phyloP scores from a whole-genome alignment of 2,113 vertebrate species.

The Piaya cayana region DNA sequence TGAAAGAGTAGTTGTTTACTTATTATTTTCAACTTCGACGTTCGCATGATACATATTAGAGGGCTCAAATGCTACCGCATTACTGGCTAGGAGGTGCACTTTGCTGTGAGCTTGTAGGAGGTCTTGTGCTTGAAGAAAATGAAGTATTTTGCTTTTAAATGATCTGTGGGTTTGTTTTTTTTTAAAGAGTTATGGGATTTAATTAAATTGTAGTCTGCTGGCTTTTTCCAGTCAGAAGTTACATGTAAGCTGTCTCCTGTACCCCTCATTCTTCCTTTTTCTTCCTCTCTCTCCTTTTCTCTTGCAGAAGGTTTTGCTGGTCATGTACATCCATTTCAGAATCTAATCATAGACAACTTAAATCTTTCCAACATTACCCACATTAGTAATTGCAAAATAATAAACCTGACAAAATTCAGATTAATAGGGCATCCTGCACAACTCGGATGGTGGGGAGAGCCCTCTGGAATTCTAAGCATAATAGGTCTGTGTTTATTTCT shows the following conservation, averaged over 20 bases:
- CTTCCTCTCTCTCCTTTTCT: neutral
- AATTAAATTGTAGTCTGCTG: conserved; percentile 1
- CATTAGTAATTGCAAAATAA: conserved; percentile 71
- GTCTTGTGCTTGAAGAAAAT: conserved; percentile 30
- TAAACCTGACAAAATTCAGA: conserved; percentile 75
- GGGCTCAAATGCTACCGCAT: neutral
- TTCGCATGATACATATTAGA: neutral
- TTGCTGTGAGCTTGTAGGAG: neutral
- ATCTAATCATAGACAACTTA: conserved; percentile 57
- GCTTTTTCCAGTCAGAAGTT: conserved; percentile 27
- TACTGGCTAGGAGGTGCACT: neutral
- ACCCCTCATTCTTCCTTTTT: neutral
- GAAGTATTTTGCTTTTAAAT: conserved; percentile 55
- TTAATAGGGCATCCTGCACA: conserved; percentile 55
- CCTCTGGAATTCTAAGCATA: conserved; percentile 74
- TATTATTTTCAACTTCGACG: neutral
- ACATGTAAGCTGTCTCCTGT: neutral
- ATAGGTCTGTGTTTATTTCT: conserved; percentile 81
- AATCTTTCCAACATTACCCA: conserved; percentile 34
- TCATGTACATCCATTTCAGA: conserved; percentile 22
- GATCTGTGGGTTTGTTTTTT: neutral
- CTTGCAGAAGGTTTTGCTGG: neutral
- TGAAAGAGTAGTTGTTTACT: conserved; percentile 10
- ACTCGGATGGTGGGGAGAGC: conserved; percentile 53
- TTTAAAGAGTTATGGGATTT: neutral